Base-by-base conservation (phyloP, 2,113 vertebrate genomes). In the Amphilophus citrinellus region DNA sequence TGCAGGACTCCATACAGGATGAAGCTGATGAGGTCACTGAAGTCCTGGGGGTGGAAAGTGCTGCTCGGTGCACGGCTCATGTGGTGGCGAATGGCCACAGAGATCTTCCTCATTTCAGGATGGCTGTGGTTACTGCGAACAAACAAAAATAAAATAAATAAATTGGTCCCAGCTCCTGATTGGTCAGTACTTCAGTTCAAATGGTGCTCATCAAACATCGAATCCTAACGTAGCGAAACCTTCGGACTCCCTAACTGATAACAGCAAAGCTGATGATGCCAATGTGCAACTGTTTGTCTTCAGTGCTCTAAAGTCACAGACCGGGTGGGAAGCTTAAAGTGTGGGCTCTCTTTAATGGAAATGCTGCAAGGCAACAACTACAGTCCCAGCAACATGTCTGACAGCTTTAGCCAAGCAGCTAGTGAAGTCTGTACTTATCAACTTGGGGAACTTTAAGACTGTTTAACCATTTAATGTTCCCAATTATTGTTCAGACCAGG, bases 21-120 rank as follows among this genome's bases (percentile, higher is more conserved):
- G 94, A 99, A 99, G 95, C 98, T 98, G 92, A 99, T 98, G 85
- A 99, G 97, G 95, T 99, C 98, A 9, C 98, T 99, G 94, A 99
- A 99, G 93, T 99, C 98, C 94, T 99, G 98, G 0, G 98, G 98
- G 88, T 99, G 98, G 90, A 99, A 99, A 77, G 98, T 99, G 92
- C 97, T 98, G 96, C 97, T 98, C 1, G 98, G 97, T 60, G 97
- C 93, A 93, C 97, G 97, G 95, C 96, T 97, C 98, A 99, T 99
- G 88, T 99, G 98, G 87, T 96, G 97, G 87, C 98, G 96, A 85
- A 99, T 94, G 65, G 98, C 97, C 94, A 98, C 90, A 30, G 98
- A 99, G 80, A 99, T 97, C 90, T 98, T 97, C 90, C 97, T 97
- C 89, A 99, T 97, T 96, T 99, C 97, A 11, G 97, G 96, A 88